Evolutionary conservation across 2,888 invertebrate species (phyloP), one percentile per base, ranked within the genome.

Genomic region (Linnaemya vulpina): DNA sequence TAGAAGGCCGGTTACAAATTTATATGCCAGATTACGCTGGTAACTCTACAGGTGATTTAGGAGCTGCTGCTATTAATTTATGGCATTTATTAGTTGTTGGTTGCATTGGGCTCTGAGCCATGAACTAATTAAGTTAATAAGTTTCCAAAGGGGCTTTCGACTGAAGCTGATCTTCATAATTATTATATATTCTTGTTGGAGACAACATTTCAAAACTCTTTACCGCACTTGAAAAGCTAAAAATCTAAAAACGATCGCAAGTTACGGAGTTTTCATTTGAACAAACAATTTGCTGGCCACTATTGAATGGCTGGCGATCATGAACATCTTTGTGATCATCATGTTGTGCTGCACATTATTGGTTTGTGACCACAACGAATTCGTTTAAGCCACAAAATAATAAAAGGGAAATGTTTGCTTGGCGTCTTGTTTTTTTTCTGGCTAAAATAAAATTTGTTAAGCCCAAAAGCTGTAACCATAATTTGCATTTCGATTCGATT

Each of bases 401-500:
- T 46, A 84, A 62, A 60, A 51, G 58, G 20, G 15, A 22, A 53
- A 46, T 62, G 20, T 55, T 17, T 49, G 2, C 49, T 58, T 53
- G 17, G n/a, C 38, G 35, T 49, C 17, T 22, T 35, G n/a, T 68
- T 55, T 49, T 51, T 38, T 58, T 46, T 38, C 35, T 76, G 40
- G 51, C 46, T 58, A 13, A 63, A 71, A 58, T 17, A 58, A 86
- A 80, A 80, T 83, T 83, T 80, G 83, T 67, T 80, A 77, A 83
- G 81, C 77, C 77, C 81, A 67, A 77, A 73, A 82, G 65, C 76
- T 89, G 89, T 89, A 74, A 68, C 85, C 74, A 90, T 91, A 90
- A 91, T 91, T 91, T 91, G 91, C 90, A 91, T 91, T 91, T 90
- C 90, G 91, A 90, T 91, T 90, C 91, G 90, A 91, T 91, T 90